Evolutionary conservation across 2,113 vertebrate species (phyloP).

Genomic region (Rattus rattus): DNA sequence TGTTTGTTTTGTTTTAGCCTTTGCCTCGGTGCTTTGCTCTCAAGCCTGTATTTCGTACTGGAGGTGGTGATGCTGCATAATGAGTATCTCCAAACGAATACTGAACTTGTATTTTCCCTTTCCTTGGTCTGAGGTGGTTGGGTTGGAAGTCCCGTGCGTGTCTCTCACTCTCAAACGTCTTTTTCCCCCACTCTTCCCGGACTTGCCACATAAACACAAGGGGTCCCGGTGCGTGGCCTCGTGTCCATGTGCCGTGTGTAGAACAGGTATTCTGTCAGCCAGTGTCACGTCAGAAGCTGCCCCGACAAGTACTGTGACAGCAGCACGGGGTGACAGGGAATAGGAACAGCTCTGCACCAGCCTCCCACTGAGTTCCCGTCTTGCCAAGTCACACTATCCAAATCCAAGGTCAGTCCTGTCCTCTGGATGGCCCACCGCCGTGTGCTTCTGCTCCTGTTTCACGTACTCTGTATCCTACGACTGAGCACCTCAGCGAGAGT

Average conservation of each 20-base stretch:
- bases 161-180: background rate
- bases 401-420: background rate
- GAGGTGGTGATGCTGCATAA: too few relatives aligned
- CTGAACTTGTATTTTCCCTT: too few relatives aligned
- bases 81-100: background rate
- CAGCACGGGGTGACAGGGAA: too few relatives aligned
- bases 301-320: rapidly evolving
- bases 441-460: background rate
- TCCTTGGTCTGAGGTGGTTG: background rate
- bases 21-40: background rate
- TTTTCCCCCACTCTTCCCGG: background rate
- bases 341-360: background rate
- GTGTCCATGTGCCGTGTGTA: rapidly evolving
- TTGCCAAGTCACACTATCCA: background rate
- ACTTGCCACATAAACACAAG: rapidly evolving
- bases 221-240: background rate
- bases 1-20: background rate
- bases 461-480: background rate
- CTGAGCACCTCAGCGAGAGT: too few relatives aligned
- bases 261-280: background rate
- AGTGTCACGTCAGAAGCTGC: background rate
- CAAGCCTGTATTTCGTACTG: background rate
- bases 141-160: too few relatives aligned
- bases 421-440: background rate
- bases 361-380: background rate